A percentile compares a stretch with the other conserved stretches of the same genome.
Conservation (phyloP, 2,113 vertebrate species). For the Alouatta palliata region DNA sequence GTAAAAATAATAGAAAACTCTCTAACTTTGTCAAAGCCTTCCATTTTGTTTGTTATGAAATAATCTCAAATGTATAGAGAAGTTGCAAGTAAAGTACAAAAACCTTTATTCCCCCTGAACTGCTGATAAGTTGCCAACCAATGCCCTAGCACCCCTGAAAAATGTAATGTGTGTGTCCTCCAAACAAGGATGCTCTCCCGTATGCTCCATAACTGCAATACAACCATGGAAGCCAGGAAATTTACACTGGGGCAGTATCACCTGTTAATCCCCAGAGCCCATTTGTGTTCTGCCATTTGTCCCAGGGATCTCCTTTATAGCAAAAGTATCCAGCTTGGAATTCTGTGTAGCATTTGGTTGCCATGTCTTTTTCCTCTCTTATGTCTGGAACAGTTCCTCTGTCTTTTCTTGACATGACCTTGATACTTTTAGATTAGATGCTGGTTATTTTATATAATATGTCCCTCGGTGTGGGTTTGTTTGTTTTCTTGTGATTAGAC, state of each 20-base stretch:
- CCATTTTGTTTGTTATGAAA: not conserved
- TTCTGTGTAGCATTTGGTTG: not conserved
- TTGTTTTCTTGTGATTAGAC: not conserved
- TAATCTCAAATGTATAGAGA: not conserved
- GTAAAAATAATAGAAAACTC: not conserved
- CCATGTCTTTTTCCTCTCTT: not conserved
- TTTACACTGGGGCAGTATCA: too few relatives aligned
- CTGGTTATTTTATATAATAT: not conserved
- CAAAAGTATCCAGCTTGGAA: not conserved
- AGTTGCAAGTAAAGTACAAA: not conserved
- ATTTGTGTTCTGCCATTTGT: not conserved
- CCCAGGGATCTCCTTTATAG: not conserved
- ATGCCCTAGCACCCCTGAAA: not conserved
- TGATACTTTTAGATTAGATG: not conserved
- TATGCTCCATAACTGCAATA: not conserved
- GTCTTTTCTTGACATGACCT: not conserved
- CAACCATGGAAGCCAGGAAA: not conserved
- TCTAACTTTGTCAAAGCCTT: not conserved
- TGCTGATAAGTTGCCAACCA: not conserved
- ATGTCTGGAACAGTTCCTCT: not conserved
- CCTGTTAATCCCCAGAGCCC: not conserved
- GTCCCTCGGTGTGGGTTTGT: too few relatives aligned
- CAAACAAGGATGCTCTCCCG: not conserved
- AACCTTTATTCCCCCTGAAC: not conserved
- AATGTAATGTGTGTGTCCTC: not conserved